Base-by-base conservation (phyloP, 2,113 vertebrate genomes). In the Takifugu flavidus region DNA sequence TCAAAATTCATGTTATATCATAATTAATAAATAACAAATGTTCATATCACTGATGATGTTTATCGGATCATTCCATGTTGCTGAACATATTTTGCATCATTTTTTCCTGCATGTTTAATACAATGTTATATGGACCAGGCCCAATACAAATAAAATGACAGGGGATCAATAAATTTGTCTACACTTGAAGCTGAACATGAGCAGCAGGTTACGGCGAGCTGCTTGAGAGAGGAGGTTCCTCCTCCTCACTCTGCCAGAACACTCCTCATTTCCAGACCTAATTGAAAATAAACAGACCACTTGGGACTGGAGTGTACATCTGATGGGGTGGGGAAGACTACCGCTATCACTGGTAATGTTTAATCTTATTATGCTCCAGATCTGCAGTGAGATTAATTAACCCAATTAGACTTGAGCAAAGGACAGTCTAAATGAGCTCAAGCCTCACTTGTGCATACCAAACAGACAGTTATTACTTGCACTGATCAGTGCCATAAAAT, bases 241-340 rank as follows among this genome's bases (percentile, higher is more conserved):
- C 75, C 65, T 63, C 66, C 61, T 25, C 70, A 76, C 42, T 64
- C 75, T 78, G 75, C 73, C 74, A 80, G 75, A 74, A 67, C 54
- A 83, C 77, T 71, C 57, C 62, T 85, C 69, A 72, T 74, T 71
- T 73, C 78, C 70, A 67, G 59, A 67, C 57, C 72, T 88, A 88
- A 90, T 89, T 89, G 85, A 89, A 90, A 90, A 86, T 83, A 85
- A 90, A 89, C 85, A 80, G 81, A 83, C 85, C 86, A 43, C 79
- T 49, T 27, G 80, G 79, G 83, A 87, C 56, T 43, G 20, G 47
- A 71, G 68, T 74, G 71, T 72, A 82, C 82, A 85, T 89, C 77
- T 87, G 84, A 87, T 85, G 77, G 87, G 74, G 79, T 86, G 76
- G 70, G 82, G 54, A 84, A 84, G 83, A 86, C 87, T 77, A 78